phyloP scores from a whole-genome alignment of 2,888 invertebrate genomes.

The Cosmopolites sordidus region DNA sequence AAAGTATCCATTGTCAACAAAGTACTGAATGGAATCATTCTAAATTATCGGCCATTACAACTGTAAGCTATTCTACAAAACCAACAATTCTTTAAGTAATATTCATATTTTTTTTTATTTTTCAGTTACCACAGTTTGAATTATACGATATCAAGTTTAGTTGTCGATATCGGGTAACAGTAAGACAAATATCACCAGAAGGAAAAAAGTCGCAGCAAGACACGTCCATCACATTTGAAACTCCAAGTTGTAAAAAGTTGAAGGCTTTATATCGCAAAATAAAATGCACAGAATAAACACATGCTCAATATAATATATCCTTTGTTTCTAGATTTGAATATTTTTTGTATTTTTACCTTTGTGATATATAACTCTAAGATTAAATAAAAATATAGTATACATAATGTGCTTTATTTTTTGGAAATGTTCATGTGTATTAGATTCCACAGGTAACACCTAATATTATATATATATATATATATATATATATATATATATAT shows the following conservation, averaged over 20 bases:
- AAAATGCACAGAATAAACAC: slow-evolving; percentile 14
- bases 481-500: too few species aligned
- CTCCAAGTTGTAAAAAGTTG: slow-evolving; percentile 51
- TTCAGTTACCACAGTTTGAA: slow-evolving; percentile 55
- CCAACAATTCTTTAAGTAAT: too few species aligned
- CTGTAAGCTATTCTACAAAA: slow-evolving; percentile 44
- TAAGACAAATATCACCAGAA: slow-evolving; percentile 45
- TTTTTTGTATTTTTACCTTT: too few species aligned
- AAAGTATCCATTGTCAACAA: slow-evolving; percentile 5
- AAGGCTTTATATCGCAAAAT: slow-evolving; percentile 26
- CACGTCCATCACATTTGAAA: slow-evolving; percentile 52
- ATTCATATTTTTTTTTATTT: slow-evolving; percentile 28
- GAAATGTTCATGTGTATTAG: too few species aligned
- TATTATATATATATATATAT: too few species aligned
- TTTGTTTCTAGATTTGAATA: too few species aligned
- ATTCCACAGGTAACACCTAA: too few species aligned
- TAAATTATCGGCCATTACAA: slow-evolving; percentile 53
- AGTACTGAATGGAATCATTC: slow-evolving; percentile 34
- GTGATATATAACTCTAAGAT: too few species aligned
- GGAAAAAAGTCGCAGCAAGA: slow-evolving; percentile 43
- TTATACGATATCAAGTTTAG: slow-evolving; percentile 56
- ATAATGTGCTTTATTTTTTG: too few species aligned
- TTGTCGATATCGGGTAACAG: slow-evolving; percentile 55
- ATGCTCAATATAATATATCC: too few species aligned
- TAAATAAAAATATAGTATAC: too few species aligned